Evolutionary conservation across 1,140 invertebrate species (phyloP).

Genomic region (Gryon sp.): DNA sequence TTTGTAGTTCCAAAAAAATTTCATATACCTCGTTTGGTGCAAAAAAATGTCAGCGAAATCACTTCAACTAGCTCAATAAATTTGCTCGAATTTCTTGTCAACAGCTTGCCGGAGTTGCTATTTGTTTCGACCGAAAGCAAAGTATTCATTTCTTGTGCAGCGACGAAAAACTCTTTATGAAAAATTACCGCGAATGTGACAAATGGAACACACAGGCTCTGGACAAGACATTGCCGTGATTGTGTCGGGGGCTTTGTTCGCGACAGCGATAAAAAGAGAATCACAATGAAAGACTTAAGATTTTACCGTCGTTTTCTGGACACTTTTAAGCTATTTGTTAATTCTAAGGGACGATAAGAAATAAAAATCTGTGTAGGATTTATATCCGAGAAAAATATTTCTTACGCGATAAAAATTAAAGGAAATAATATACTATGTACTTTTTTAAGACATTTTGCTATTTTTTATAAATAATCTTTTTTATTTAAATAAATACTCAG

Average conservation of each 20-base stretch:
- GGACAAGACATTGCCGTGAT: conserved; percentile 18
- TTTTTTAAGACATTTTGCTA: too few species aligned
- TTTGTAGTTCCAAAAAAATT: too few species aligned
- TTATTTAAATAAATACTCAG: too few species aligned
- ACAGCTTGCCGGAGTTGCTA: conserved; percentile 23
- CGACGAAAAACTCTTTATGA: conserved; percentile 41
- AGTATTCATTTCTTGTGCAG: conserved; percentile 40
- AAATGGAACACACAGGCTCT: conserved; percentile 33
- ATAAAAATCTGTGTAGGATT: too few species aligned
- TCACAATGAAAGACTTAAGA: conserved; percentile 11
- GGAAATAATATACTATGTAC: too few species aligned
- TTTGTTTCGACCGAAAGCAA: conserved; percentile 43
- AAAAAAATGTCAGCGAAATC: conserved; percentile 13
- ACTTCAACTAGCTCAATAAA: conserved; percentile 24
- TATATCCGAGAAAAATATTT: too few species aligned
- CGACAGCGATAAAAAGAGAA: conserved; percentile 22
- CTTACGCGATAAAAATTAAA: too few species aligned
- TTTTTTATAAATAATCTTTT: too few species aligned
- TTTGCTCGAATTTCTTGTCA: conserved; percentile 33
- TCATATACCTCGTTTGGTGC: not conserved
- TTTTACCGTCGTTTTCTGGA: not conserved
- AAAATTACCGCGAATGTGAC: conserved; percentile 56
- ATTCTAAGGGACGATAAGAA: too few species aligned
- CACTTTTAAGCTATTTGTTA: too few species aligned
- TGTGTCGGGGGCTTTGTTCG: conserved; percentile 34